Conservation (phyloP, 2,113 vertebrate species). For the Bothrops jararaca region DNA sequence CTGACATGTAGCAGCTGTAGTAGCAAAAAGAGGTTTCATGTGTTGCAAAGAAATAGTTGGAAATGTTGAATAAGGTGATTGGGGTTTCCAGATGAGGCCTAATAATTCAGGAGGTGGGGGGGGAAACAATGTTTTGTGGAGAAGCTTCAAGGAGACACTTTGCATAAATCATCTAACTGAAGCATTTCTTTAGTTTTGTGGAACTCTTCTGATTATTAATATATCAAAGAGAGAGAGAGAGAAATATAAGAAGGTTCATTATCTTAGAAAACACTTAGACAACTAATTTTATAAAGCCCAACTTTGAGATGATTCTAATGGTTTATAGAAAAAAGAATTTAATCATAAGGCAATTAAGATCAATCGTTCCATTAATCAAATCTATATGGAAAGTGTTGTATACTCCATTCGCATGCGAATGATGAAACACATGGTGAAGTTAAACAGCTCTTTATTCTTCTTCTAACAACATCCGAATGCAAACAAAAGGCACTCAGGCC, state of each 20-base stretch:
- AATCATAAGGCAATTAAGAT: conserved; percentile 28
- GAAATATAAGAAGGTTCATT: neutral
- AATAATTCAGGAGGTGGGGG: neutral
- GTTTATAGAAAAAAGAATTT: neutral
- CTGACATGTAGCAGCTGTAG: neutral
- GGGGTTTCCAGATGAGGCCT: neutral
- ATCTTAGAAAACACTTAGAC: neutral
- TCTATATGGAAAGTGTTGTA: conserved; percentile 18
- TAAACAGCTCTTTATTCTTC: too few species aligned
- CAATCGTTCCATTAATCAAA: conserved; percentile 28
- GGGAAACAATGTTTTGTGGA: neutral
- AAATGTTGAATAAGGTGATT: neutral
- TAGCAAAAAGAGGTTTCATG: neutral
- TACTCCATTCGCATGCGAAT: too few species aligned
- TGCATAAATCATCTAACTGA: neutral
- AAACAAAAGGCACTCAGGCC: too few species aligned
- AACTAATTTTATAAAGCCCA: neutral
- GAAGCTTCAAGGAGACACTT: neutral
- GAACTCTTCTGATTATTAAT: neutral
- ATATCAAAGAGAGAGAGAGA: neutral
- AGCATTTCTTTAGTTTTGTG: neutral
- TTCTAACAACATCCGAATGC: too few species aligned
- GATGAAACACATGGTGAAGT: too few species aligned
- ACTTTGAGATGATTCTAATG: neutral
- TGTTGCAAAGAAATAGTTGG: neutral